Evolutionary conservation across 2,113 vertebrate species (phyloP).

Genomic region (Physeter macrocephalus): DNA sequence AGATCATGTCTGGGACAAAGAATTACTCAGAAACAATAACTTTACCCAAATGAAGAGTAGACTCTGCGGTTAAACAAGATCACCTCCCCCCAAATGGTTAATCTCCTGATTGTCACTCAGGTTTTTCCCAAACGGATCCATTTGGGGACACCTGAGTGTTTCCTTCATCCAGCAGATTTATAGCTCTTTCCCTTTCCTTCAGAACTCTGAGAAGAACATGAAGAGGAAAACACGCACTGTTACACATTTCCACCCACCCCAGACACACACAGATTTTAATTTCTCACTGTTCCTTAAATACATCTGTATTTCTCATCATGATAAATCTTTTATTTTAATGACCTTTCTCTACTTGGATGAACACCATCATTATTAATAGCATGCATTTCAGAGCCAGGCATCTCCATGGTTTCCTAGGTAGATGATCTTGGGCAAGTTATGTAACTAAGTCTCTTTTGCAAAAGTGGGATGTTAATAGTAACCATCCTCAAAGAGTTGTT

Average conservation of each 20-base stretch:
- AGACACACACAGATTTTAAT: neutral
- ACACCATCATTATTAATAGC: neutral
- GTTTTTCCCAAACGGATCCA: neutral
- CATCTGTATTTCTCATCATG: neutral
- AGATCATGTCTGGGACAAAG: neutral
- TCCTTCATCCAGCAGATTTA: neutral
- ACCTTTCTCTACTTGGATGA: neutral
- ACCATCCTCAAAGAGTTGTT: neutral
- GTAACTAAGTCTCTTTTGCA: neutral
- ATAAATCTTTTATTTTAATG: neutral
- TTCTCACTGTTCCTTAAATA: neutral
- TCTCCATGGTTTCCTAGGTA: neutral
- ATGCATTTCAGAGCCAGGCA: neutral
- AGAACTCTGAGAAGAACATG: neutral
- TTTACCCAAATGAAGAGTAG: neutral
- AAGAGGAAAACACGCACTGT: neutral
- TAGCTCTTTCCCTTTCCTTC: too few species aligned
- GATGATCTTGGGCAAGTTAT: neutral
- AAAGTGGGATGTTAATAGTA: neutral
- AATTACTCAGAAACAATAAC: neutral
- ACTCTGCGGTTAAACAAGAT: neutral
- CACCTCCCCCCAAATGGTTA: neutral
- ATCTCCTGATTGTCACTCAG: neutral
- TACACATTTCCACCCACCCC: neutral
- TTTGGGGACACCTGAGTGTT: neutral